phyloP scores from a whole-genome alignment of 2,113 vertebrate genomes.

The Cephalopholis sonnerati region DNA sequence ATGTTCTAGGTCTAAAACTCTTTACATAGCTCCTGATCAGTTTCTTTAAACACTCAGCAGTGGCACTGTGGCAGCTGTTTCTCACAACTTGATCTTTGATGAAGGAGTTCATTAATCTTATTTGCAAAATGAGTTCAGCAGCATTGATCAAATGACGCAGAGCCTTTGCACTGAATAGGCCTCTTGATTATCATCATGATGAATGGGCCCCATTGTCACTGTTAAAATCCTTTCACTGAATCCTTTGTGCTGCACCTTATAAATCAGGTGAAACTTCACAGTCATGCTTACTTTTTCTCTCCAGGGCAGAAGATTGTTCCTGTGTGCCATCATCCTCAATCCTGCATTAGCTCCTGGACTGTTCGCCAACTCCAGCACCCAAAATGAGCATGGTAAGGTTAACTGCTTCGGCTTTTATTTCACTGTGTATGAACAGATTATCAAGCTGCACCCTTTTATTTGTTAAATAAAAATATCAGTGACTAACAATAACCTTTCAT shows the following conservation, averaged over 20 bases:
- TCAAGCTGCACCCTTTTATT: background rate
- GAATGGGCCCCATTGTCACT: background rate
- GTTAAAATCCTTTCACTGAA: background rate
- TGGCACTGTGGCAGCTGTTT: background rate
- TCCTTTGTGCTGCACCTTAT: background rate
- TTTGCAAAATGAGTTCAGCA: background rate
- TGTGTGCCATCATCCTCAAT: background rate
- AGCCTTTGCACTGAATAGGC: background rate
- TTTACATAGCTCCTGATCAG: background rate
- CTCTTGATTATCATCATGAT: background rate
- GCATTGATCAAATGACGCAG: background rate
- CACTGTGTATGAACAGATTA: background rate
- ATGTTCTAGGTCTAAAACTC: too few species aligned
- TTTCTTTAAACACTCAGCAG: background rate
- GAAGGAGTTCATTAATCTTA: background rate
- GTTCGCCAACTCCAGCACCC: constrained; percentile 23
- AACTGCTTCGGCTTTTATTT: background rate
- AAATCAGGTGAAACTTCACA: background rate
- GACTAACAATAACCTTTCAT: background rate
- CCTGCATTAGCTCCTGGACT: constrained; percentile 25
- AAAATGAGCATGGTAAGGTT: constrained; percentile 62
- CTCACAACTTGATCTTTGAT: background rate
- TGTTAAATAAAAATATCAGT: background rate
- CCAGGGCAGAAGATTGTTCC: background rate
- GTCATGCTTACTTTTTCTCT: background rate